Evolutionary conservation across 2,888 invertebrate genomes (phyloP).

Genomic region (Laothoe populi): DNA sequence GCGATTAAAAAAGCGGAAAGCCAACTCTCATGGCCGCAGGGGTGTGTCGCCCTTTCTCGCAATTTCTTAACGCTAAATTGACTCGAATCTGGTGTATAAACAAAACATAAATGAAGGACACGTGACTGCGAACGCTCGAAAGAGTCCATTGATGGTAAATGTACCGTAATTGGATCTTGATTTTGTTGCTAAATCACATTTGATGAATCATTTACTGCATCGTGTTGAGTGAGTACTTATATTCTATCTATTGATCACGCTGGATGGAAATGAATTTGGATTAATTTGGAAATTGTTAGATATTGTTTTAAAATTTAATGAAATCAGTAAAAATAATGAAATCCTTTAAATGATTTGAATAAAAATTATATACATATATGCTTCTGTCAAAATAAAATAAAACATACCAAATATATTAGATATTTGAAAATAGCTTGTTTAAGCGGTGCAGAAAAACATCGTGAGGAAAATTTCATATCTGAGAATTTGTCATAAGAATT

Average conservation of each 20-base stretch:
- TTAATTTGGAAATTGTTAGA: not conserved
- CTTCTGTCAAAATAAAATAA: too few relatives aligned
- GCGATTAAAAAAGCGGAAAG: conserved; percentile 67
- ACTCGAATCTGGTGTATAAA: conserved; percentile 73
- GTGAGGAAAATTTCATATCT: too few relatives aligned
- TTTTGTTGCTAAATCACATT: conserved; percentile 57
- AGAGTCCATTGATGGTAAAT: conserved; percentile 69
- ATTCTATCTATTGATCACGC: conserved; percentile 6
- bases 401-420: too few relatives aligned
- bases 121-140: conserved; percentile 63
- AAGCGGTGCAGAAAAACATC: too few relatives aligned
- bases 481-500: too few relatives aligned
- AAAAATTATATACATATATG: too few relatives aligned
- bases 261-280: not conserved
- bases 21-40: conserved; percentile 52
- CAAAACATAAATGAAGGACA: conserved; percentile 65
- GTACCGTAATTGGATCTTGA: conserved; percentile 79
- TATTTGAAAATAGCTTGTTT: too few relatives aligned
- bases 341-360: too few relatives aligned
- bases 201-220: conserved; percentile 48
- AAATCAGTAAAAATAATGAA: too few relatives aligned
- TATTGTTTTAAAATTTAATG: too few relatives aligned
- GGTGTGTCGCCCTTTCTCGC: conserved; percentile 58
- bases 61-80: conserved; percentile 78
- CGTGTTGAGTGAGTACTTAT: conserved; percentile 9